These are phyloP conservation scores for Leptinotarsa undecemlineata DNA, from an alignment of 1,140 invertebrate genomes.

Conservation along the genomic window DNA sequence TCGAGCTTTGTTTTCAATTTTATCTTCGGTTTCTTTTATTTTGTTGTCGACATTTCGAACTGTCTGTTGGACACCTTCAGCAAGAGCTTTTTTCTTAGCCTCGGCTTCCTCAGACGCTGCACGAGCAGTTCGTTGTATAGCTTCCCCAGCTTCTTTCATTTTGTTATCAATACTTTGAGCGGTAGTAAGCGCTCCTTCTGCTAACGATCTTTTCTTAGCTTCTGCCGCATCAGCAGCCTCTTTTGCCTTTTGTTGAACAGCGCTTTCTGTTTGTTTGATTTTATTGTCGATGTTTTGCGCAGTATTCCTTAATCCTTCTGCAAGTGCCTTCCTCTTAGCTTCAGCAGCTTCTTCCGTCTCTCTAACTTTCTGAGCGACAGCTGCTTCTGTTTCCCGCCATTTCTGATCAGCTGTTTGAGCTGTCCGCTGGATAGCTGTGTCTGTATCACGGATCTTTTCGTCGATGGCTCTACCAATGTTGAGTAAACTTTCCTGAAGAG, in stretches of 20 bases:
- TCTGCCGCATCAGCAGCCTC: slow-evolving; percentile 18
- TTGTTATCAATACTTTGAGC: slow-evolving; percentile 29
- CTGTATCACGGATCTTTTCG: slow-evolving; percentile 23
- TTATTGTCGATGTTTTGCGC: slow-evolving; percentile 29
- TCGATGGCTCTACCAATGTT: slow-evolving; percentile 11
- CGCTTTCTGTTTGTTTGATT: slow-evolving; percentile 2
- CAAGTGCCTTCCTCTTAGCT: slow-evolving; percentile 8
- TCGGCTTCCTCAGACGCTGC: slow-evolving; percentile 14
- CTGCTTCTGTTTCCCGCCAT: slow-evolving; percentile 26
- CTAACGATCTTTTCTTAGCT: slow-evolving; percentile 17
- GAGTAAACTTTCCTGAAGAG: not conserved
- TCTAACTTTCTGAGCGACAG: slow-evolving; percentile 20
- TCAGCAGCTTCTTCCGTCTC: slow-evolving; percentile 27
- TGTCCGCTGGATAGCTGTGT: slow-evolving; percentile 21
- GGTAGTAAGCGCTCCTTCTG: not conserved
- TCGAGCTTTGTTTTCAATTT: slow-evolving; percentile 10
- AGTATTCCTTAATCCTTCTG: slow-evolving; percentile 21
- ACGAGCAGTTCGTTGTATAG: slow-evolving; percentile 12
- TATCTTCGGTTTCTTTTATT: slow-evolving; percentile 32
- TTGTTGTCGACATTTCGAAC: slow-evolving; percentile 32
- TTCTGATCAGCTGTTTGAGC: slow-evolving; percentile 22
- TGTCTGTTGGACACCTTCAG: slow-evolving; percentile 22
- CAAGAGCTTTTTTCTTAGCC: slow-evolving; percentile 14
- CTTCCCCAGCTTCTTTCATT: slow-evolving; percentile 18
- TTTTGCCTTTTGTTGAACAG: not conserved